Evolutionary conservation across 2,113 vertebrate genomes (phyloP).

Genomic region (Anolis sagrei): DNA sequence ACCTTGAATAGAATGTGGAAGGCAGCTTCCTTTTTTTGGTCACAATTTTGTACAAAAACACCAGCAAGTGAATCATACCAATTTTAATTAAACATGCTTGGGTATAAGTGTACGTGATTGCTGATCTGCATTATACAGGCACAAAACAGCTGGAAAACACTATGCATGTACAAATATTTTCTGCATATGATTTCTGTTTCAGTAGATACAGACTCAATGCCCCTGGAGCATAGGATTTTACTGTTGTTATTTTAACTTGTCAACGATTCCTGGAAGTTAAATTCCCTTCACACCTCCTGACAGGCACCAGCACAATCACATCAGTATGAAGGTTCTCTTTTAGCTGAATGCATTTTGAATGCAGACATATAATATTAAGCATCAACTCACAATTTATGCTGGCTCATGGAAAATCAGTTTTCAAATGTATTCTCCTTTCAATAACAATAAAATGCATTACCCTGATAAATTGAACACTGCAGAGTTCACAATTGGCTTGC

Average conservation of each 20-base stretch:
- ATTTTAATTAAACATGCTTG: background rate
- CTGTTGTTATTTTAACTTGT: background rate
- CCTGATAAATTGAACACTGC: background rate
- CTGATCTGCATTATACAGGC: background rate
- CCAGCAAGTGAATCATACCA: background rate
- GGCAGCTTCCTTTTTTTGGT: background rate
- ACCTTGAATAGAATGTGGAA: background rate
- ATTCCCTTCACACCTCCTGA: background rate
- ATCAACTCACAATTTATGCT: background rate
- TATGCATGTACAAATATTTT: background rate
- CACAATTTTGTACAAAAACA: constrained; percentile 1
- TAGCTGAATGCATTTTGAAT: constrained; percentile 6
- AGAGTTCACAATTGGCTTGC: background rate
- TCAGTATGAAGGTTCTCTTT: constrained; percentile 6
- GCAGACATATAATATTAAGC: constrained; percentile 1
- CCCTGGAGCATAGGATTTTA: constrained; percentile 1
- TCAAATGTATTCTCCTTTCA: constrained; percentile 17
- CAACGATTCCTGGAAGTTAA: constrained; percentile 15
- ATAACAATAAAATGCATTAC: constrained; percentile 18
- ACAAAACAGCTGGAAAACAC: constrained; percentile 13
- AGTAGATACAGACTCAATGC: background rate
- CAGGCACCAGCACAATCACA: background rate
- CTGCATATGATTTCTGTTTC: constrained; percentile 1
- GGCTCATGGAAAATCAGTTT: background rate
- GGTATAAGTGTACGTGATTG: background rate